Conservation (phyloP, 2,888 invertebrate species). For the Latrodectus hesperus region DNA sequence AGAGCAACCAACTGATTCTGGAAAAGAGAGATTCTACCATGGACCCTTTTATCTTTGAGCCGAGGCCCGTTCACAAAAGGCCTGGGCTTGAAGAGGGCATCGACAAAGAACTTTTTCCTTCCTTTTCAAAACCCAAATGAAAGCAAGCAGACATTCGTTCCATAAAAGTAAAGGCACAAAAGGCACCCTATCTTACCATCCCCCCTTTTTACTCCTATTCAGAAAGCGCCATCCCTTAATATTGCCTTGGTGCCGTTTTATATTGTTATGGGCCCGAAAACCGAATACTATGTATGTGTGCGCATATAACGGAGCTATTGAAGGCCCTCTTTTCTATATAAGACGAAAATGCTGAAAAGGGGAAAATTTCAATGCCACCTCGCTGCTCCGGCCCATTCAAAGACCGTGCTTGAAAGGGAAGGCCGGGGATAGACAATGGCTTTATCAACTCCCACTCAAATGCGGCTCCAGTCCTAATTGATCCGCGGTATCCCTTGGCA, state of each 20-base stretch:
- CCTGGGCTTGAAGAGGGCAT: conserved; percentile 60
- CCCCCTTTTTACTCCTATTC: conserved; percentile 41
- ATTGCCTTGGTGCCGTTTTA: conserved; percentile 59
- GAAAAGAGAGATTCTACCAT: conserved; percentile 40
- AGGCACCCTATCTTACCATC: conserved; percentile 56
- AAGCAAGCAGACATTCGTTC: conserved; percentile 62
- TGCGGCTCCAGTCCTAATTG: conserved; percentile 61
- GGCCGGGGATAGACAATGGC: conserved; percentile 58
- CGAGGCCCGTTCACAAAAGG: conserved; percentile 34
- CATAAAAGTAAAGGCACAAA: conserved; percentile 56
- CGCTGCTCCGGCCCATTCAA: conserved; percentile 43
- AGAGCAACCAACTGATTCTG: conserved; percentile 54
- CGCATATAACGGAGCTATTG: conserved; percentile 26
- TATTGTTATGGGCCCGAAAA: conserved; percentile 59
- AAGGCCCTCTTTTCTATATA: conserved; percentile 30
- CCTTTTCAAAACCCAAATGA: conserved; percentile 65
- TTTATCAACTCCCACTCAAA: conserved; percentile 67
- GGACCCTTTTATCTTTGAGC: conserved; percentile 59
- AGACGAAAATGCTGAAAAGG: conserved; percentile 60
- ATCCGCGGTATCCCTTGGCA: conserved; percentile 63
- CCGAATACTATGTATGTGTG: conserved; percentile 44
- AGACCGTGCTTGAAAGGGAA: conserved; percentile 34
- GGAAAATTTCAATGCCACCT: conserved; percentile 56
- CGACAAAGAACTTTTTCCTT: conserved; percentile 64
- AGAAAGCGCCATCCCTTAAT: conserved; percentile 42